Evolutionary conservation across 1,140 invertebrate genomes (phyloP).

Genomic region (Cotesia vestalis): DNA sequence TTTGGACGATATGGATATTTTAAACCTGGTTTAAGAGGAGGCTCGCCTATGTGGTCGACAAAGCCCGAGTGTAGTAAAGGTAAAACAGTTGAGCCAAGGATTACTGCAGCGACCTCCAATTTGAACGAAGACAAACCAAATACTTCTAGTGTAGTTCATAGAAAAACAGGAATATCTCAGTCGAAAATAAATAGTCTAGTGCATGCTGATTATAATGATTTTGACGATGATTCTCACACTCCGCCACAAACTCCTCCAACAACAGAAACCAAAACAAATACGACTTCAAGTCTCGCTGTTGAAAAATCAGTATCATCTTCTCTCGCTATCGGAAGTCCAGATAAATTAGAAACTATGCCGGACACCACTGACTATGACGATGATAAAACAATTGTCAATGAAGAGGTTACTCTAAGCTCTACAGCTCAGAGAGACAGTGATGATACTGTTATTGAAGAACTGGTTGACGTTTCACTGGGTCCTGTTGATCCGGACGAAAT

Average conservation of each 20-base stretch:
- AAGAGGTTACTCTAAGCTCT: conserved; percentile 70
- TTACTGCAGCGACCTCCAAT: conserved; percentile 37
- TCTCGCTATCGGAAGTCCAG: conserved; percentile 53
- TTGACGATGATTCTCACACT: conserved; percentile 71
- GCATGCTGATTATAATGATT: conserved; percentile 72
- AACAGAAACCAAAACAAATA: conserved; percentile 48
- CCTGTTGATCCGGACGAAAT: conserved; percentile 68
- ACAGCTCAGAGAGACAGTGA: conserved; percentile 68
- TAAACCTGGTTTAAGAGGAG: conserved; percentile 75
- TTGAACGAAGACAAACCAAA: conserved; percentile 59
- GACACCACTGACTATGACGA: conserved; percentile 71
- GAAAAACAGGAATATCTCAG: conserved; percentile 61
- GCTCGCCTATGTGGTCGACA: conserved; percentile 76
- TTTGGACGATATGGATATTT: conserved; percentile 68
- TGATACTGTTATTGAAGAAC: conserved; percentile 69
- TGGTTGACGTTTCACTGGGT: conserved; percentile 68
- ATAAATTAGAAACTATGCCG: conserved; percentile 58
- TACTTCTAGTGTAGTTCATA: conserved; percentile 64
- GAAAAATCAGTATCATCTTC: conserved; percentile 22
- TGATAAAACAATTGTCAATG: conserved; percentile 69
- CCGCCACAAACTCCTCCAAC: conserved; percentile 69
- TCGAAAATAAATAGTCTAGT: conserved; percentile 70
- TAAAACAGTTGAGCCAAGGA: conserved; percentile 60
- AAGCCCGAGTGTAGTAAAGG: conserved; percentile 61
- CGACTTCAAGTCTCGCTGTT: conserved; percentile 31